These are phyloP conservation scores for Tamias sibiricus DNA, from an alignment of 2,113 vertebrate genomes.

Conservation along the genomic window DNA sequence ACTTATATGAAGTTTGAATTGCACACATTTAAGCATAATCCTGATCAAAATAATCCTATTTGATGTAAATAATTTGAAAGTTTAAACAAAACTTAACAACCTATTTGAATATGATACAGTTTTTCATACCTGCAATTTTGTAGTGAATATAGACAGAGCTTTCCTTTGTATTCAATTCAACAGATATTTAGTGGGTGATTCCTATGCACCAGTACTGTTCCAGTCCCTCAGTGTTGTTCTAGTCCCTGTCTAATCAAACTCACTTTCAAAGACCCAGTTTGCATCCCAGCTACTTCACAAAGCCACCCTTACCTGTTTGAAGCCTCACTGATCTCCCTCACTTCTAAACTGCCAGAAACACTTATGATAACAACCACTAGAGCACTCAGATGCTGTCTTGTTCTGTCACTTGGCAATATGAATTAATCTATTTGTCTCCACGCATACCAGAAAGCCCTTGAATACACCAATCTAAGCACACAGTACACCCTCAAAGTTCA, in stretches of 20 bases:
- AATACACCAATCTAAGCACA: background rate
- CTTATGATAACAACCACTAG: background rate
- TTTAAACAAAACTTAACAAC: slow-evolving; percentile 10
- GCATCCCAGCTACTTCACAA: background rate
- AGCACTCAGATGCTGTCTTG: background rate
- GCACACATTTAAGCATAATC: slow-evolving; percentile 33
- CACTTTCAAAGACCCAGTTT: background rate
- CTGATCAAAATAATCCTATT: slow-evolving; percentile 29
- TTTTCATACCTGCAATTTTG: slow-evolving; percentile 40
- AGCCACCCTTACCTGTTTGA: background rate
- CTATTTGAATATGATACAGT: background rate
- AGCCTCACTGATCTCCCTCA: background rate
- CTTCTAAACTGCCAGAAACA: background rate
- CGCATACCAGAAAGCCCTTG: background rate
- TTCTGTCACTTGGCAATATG: background rate
- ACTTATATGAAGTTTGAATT: slow-evolving; percentile 26
- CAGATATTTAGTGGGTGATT: background rate
- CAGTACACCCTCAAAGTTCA: background rate
- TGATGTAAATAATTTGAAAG: slow-evolving; percentile 45
- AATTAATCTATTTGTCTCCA: slow-evolving; percentile 31
- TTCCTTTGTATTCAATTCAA: background rate
- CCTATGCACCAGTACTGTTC: background rate
- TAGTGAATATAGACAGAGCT: background rate
- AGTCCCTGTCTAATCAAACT: background rate
- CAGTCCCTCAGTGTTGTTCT: background rate